Evolutionary conservation across 2,888 invertebrate species (phyloP).

Genomic region (Epistrophella euchroma): DNA sequence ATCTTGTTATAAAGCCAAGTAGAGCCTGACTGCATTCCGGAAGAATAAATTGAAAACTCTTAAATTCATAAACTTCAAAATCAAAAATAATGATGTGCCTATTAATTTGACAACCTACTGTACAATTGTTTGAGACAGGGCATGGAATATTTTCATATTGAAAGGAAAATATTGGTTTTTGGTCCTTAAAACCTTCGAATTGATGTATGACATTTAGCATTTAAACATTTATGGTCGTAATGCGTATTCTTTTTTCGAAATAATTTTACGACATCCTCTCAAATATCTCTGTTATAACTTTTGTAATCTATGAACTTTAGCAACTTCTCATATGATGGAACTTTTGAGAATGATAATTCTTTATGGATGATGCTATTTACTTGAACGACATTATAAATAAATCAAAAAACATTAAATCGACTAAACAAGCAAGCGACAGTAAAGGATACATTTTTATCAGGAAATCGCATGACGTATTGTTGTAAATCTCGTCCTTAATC

Average conservation of each 20-base stretch:
- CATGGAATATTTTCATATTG: no score
- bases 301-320: slow-evolving; percentile 12
- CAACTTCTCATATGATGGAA: background rate
- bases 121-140: no score
- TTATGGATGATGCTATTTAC: background rate
- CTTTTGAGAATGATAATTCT: slow-evolving; percentile 1
- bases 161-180: no score
- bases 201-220: background rate
- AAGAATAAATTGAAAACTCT: no score
- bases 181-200: background rate
- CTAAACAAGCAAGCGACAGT: slow-evolving; percentile 16
- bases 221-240: background rate
- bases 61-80: no score
- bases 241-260: background rate
- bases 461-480: slow-evolving; percentile 12
- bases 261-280: background rate
- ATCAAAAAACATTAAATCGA: slow-evolving; percentile 25
- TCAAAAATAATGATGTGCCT: no score
- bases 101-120: no score
- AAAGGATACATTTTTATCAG: slow-evolving; percentile 16
- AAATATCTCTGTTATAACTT: background rate
- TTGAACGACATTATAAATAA: slow-evolving; percentile 18
- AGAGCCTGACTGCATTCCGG: no score
- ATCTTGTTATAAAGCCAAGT: no score
- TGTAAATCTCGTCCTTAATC: slow-evolving; percentile 19